Percentiles rank a stretch among this genome's conserved stretches.
Conservation (phyloP, 53 echinoderm and acorn worm genomes). For the Holothuria scabra region DNA sequence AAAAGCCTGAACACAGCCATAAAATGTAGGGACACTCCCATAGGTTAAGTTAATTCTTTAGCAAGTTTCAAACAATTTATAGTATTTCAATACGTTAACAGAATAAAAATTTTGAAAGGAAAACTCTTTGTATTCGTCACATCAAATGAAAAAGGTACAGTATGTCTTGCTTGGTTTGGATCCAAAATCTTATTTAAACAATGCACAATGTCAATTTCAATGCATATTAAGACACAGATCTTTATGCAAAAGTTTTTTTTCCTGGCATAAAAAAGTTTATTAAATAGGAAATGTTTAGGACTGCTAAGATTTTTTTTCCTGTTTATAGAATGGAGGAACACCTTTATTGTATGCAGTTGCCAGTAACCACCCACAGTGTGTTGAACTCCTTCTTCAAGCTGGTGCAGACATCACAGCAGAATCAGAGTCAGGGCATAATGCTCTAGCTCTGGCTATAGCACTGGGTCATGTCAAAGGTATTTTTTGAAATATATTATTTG, state of each 20-base stretch:
- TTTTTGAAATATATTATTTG: too few species aligned
- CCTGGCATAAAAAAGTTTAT: too few species aligned
- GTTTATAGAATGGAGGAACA: conserved; percentile 88
- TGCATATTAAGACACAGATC: neutral
- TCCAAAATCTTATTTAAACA: neutral
- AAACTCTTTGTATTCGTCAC: too few species aligned
- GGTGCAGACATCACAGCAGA: conserved; percentile 79
- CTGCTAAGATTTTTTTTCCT: neutral
- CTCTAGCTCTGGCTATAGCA: conserved; percentile 67
- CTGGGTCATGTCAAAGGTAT: conserved; percentile 65
- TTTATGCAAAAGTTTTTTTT: neutral
- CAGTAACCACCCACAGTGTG: conserved; percentile 74
- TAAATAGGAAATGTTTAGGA: neutral
- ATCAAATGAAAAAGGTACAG: too few species aligned
- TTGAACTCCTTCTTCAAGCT: conserved; percentile 60
- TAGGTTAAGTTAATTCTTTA: too few species aligned
- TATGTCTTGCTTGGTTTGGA: too few species aligned
- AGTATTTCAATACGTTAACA: too few species aligned
- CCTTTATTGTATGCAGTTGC: conserved; percentile 88
- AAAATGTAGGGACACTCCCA: too few species aligned
- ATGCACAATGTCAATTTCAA: neutral
- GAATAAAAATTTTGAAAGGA: too few species aligned
- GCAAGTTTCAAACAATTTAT: too few species aligned
- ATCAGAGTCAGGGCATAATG: conserved; percentile 73
- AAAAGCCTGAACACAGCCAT: too few species aligned